A percentile compares a stretch with the other conserved stretches of the same genome.
phyloP scores from a whole-genome alignment of 2,797 vertebrate genomes.

The Semaprochilodus insignis region DNA sequence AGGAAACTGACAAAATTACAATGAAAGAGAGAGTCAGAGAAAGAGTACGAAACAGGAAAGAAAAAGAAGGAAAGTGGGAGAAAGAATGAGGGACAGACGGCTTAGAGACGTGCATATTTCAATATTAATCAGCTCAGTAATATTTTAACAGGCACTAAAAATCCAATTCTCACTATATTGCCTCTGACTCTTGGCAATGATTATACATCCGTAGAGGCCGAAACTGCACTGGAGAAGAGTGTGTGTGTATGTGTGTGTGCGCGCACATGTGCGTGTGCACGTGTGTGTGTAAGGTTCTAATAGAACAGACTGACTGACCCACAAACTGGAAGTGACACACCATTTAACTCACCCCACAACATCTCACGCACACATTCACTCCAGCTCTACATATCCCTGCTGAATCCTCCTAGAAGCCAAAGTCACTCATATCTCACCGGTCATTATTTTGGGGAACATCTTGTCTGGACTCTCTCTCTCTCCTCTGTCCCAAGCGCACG shows the following conservation, averaged over 20 bases:
- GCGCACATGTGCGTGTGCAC: conserved; percentile 36
- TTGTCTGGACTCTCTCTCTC: conserved; percentile 26
- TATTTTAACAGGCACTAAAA: conserved; percentile 87
- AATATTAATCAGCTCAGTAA: conserved; percentile 88
- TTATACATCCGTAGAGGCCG: conserved; percentile 68
- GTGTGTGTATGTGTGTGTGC: conserved; percentile 55
- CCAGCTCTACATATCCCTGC: conserved; percentile 53
- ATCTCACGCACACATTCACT: conserved; percentile 19
- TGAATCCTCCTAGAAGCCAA: conserved; percentile 57
- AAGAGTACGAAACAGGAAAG: conserved; percentile 51
- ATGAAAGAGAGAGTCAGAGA: conserved; percentile 56
- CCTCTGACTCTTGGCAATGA: conserved; percentile 77
- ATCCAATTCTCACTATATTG: conserved; percentile 84
- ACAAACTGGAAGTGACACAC: conserved; percentile 70
- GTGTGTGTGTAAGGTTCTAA: conserved; percentile 47
- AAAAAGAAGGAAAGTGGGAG: conserved; percentile 32
- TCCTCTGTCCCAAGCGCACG: conserved; percentile 19
- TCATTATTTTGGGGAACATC: conserved; percentile 57
- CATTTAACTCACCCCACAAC: conserved; percentile 63
- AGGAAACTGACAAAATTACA: conserved; percentile 7
- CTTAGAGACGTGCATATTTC: conserved; percentile 79
- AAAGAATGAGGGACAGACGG: conserved; percentile 69
- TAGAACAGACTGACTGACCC: conserved; percentile 65
- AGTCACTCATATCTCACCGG: conserved; percentile 37
- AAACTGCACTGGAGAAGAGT: conserved; percentile 59